Base-by-base conservation (phyloP, 2,797 vertebrate species). In the Ispidina lecontei region DNA sequence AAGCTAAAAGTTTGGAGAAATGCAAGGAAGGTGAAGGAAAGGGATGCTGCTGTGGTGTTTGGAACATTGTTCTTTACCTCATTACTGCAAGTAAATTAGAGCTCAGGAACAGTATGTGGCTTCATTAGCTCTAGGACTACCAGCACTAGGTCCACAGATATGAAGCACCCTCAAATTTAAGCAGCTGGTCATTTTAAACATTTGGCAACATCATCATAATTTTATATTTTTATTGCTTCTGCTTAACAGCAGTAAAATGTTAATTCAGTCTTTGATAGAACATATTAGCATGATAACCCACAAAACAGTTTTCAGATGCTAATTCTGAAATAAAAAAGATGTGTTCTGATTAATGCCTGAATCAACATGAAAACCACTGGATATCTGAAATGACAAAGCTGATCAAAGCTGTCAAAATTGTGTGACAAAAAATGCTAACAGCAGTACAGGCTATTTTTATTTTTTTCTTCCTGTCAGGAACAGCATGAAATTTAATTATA, bases 181-280 rank as follows among this genome's bases (percentile, higher is more conserved):
- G 82, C 69, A 96, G 70, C 74, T 96, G 91, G 63, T 63, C 93
- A 78, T 90, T 39, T 77, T 44, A 88, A 92, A 90, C 94, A 84
- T 93, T 97, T 92, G 79, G 91, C 84, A 92, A 43, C 65, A 65
- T 90, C 71, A 87, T 94, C 76, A 89, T 87, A 96, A 93, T 94
- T 97, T 87, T 94, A 87, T 87, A 94, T 74, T 71, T 95, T 87
- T 46, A 69, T 91, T 78, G 72, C 93, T 83, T 94, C 84, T 94
- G 75, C 95, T 97, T 97, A 97, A 87, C 28, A 87, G 81, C 18
- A 26, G 84, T 88, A 94, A 98, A 97, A 97, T 97, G 91, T 95
- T 97, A 97, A 96, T 97, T 97, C 96, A 94, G 75, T 93, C 90
- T 97, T 97, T 96, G 94, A 95, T 96, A 96, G 88, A 87, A 82